Percentiles rank a stretch among this genome's conserved stretches.
phyloP scores from a whole-genome alignment of 2,113 vertebrate genomes.

The Peromyscus californicus region DNA sequence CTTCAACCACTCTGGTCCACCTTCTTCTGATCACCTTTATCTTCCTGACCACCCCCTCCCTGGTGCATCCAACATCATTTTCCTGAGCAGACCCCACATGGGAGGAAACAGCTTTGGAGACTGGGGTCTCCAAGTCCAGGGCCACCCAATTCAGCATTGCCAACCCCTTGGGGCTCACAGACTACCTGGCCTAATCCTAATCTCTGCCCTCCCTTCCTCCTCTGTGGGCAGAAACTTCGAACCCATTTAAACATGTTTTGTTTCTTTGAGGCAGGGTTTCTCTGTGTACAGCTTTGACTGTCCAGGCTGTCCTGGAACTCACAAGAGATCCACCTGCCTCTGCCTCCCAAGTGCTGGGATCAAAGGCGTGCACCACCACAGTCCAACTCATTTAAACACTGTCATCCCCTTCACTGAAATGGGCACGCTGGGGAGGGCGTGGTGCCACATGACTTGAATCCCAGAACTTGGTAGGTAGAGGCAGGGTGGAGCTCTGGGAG shows the following conservation, averaged over 20 bases:
- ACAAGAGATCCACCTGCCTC: too few relatives aligned
- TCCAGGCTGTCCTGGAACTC: too few relatives aligned
- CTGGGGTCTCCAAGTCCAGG: not conserved
- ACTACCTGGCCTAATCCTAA: not conserved
- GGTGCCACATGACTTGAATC: not conserved
- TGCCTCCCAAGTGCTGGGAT: too few relatives aligned
- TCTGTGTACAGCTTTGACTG: too few relatives aligned
- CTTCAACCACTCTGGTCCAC: not conserved
- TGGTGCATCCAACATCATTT: not conserved
- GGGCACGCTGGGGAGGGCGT: not conserved
- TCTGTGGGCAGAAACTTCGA: not conserved
- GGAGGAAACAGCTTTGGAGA: not conserved
- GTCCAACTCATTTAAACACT: not conserved
- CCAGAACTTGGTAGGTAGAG: not conserved
- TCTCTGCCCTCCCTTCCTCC: not conserved
- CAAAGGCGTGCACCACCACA: too few relatives aligned
- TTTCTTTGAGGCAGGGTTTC: not conserved
- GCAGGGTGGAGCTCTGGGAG: not conserved
- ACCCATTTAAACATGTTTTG: conserved; percentile 5
- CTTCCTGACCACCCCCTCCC: not conserved
- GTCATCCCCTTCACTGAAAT: not conserved
- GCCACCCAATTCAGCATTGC: not conserved
- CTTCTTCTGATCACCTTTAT: not conserved
- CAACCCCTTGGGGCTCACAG: not conserved
- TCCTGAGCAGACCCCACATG: not conserved